phyloP scores from a whole-genome alignment of 2,113 vertebrate species.

The Rhinichthys klamathensis region DNA sequence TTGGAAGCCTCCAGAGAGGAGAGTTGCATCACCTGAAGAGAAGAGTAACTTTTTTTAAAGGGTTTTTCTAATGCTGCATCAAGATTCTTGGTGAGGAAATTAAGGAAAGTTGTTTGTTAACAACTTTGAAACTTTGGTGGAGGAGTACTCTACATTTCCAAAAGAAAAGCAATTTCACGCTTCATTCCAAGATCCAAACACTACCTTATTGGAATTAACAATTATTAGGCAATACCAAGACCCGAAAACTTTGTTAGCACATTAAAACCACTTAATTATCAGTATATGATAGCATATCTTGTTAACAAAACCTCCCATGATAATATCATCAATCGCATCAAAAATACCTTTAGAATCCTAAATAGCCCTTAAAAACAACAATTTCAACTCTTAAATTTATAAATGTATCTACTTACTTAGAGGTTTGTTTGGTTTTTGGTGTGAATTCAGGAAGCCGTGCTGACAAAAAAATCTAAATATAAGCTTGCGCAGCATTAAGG shows the following conservation, averaged over 20 bases:
- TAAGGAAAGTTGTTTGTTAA: constrained; percentile 4
- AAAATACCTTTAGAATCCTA: constrained; percentile 6
- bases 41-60: neutral
- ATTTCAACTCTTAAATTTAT: neutral
- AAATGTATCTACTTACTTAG: neutral
- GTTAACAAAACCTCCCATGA: neutral
- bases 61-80: neutral
- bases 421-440: neutral
- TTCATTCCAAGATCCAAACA: constrained; percentile 27
- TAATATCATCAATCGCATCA: neutral
- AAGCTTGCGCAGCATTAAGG: neutral
- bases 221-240: neutral
- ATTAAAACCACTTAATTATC: constrained; percentile 22
- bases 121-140: constrained; percentile 1
- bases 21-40: constrained; percentile 8
- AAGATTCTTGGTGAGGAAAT: neutral
- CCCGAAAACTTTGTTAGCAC: neutral
- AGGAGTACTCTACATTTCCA: constrained; percentile 22
- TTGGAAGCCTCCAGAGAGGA: neutral
- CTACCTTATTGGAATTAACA: constrained; percentile 18
- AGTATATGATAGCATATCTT: neutral
- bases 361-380: neutral
- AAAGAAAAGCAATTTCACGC: constrained; percentile 42
- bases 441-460: neutral
- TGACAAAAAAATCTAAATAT: neutral